Percentiles rank a stretch among this genome's conserved stretches.
Conservation (phyloP, 2,888 invertebrate genomes). For the Folsomia candida region DNA sequence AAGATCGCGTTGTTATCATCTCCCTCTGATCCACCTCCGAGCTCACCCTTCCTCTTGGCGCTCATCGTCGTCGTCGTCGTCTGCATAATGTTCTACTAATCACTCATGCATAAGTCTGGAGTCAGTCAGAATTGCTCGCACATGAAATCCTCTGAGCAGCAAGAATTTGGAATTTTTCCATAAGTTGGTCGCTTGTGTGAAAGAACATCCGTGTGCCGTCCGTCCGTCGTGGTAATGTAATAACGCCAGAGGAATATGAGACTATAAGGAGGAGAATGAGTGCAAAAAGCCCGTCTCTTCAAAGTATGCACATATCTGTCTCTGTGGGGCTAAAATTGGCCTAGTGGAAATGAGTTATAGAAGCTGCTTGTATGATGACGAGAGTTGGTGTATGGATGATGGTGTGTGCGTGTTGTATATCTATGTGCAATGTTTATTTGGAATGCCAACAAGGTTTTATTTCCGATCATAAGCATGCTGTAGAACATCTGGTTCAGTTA, state of each 20-base stretch:
- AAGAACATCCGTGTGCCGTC: no score
- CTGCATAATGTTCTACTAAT: constrained; percentile 43
- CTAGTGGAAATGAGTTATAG: constrained; percentile 43
- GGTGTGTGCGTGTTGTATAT: no score
- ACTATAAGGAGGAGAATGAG: neutral
- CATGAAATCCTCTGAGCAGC: neutral
- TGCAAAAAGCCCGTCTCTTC: neutral
- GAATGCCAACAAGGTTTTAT: constrained; percentile 48
- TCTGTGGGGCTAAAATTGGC: constrained; percentile 45
- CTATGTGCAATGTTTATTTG: constrained; percentile 46
- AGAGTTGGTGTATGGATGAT: neutral
- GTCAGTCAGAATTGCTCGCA: constrained; percentile 18
- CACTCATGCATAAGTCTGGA: constrained; percentile 45
- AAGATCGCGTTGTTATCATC: constrained; percentile 7
- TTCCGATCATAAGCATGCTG: constrained; percentile 46
- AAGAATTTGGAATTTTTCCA: constrained; percentile 23
- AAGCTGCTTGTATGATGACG: constrained; percentile 22
- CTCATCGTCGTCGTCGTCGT: constrained; percentile 24
- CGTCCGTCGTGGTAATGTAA: neutral
- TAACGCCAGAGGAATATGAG: neutral
- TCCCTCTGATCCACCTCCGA: constrained; percentile 13
- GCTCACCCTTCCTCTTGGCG: constrained; percentile 10
- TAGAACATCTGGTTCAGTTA: constrained; percentile 38
- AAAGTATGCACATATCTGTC: constrained; percentile 1
- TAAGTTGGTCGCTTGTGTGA: constrained; percentile 7